A percentile compares a stretch with the other conserved stretches of the same genome.
Evolutionary conservation across 2,797 vertebrate species (phyloP).

Genomic region (Leptodactylus fallax): DNA sequence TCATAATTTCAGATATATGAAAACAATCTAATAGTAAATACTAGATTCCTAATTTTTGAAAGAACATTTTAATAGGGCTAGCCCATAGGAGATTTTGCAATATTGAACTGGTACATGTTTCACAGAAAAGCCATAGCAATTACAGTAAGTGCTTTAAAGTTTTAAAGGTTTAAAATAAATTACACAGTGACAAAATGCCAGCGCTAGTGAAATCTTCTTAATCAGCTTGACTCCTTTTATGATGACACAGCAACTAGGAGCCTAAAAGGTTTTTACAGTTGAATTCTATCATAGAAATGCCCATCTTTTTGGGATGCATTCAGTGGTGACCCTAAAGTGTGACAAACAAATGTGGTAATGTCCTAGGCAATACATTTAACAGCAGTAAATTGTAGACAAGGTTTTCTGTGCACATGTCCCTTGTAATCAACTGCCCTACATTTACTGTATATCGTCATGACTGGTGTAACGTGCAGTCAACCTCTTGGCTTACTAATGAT

Average conservation of each 20-base stretch:
- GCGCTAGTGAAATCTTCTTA: conserved; percentile 58
- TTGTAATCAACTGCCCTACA: no score
- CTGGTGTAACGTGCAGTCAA: no score
- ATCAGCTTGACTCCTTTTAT: conserved; percentile 33
- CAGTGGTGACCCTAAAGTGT: not conserved
- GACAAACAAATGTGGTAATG: not conserved
- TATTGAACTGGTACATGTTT: not conserved
- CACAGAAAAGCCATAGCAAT: conserved; percentile 13
- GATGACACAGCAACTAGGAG: not conserved
- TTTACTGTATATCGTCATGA: no score
- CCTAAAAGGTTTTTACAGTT: not conserved
- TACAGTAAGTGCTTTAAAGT: conserved; percentile 36
- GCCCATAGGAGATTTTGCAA: not conserved
- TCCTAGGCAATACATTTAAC: not conserved
- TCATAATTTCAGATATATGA: not conserved
- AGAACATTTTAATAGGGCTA: no score
- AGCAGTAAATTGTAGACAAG: not conserved
- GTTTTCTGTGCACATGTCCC: not conserved
- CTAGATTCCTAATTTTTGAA: no score
- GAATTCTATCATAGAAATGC: not conserved
- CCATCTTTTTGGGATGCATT: not conserved
- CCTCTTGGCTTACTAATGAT: no score
- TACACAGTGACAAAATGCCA: conserved; percentile 23
- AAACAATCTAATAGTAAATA: not conserved
- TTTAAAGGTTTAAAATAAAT: conserved; percentile 42